Conservation (phyloP, 2,797 vertebrate species). For the Buceros bicornis region DNA sequence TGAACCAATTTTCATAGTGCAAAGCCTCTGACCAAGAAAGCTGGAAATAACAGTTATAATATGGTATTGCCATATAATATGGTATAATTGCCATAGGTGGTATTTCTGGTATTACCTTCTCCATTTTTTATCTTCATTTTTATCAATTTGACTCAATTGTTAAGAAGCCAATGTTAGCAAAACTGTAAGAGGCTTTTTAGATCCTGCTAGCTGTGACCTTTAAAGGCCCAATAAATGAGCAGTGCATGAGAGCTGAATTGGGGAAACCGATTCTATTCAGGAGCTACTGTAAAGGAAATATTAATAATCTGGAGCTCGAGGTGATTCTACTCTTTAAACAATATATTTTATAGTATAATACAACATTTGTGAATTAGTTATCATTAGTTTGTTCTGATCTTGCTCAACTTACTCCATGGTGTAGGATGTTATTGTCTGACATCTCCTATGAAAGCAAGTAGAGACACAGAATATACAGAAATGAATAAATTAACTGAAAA, state of each 20-base stretch:
- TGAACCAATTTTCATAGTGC: neutral
- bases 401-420: constrained; percentile 23
- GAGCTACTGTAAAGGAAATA: neutral
- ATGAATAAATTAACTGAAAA: constrained; percentile 52
- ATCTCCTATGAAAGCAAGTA: neutral
- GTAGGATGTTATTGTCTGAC: neutral
- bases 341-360: neutral
- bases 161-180: neutral
- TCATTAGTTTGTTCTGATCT: constrained; percentile 25
- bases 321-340: constrained; percentile 5
- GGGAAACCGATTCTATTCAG: neutral
- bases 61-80: neutral
- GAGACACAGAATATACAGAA: neutral
- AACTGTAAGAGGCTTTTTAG: neutral
- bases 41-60: neutral
- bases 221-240: neutral
- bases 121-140: neutral
- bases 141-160: neutral
- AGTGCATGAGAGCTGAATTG: neutral
- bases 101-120: neutral
- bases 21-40: neutral
- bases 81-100: no score
- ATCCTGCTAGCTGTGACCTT: neutral
- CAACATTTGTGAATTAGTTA: constrained; percentile 51
- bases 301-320: neutral